Conservation (phyloP, 2,888 invertebrate species). For the Dinocampus coccinellae region DNA sequence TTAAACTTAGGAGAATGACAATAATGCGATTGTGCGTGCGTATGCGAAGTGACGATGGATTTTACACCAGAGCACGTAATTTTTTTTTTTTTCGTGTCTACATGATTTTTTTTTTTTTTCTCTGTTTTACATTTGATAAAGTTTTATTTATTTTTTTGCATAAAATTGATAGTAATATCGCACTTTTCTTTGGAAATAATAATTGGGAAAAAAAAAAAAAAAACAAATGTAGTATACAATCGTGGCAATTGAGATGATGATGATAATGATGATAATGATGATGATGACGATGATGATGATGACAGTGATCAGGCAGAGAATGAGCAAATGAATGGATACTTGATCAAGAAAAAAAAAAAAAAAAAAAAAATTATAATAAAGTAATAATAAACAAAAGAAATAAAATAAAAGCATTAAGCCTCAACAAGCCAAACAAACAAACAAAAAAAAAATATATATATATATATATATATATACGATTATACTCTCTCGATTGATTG, state of each 20-base stretch:
- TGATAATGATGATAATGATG: no score
- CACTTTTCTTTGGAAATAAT: conserved; percentile 37
- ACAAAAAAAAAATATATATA: no score
- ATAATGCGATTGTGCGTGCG: conserved; percentile 42
- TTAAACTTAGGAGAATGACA: conserved; percentile 43
- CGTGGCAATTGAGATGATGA: not conserved
- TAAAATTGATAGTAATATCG: conserved; percentile 19
- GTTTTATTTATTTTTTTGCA: no score
- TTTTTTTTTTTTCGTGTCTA: not conserved
- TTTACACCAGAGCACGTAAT: conserved; percentile 33
- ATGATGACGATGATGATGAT: no score
- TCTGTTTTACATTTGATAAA: conserved; percentile 5
- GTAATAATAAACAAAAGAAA: conserved; percentile 37
- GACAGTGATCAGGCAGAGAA: not conserved
- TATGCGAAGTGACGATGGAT: conserved; percentile 32
- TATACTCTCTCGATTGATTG: conserved; percentile 35
- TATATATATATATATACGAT: conserved; percentile 54
- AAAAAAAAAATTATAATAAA: not conserved
- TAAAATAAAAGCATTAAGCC: conserved; percentile 60
- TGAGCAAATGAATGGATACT: no score
- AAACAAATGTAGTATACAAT: conserved; percentile 28
- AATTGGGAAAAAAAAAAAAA: conserved; percentile 37
- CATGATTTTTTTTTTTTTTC: conserved; percentile 1
- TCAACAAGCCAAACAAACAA: conserved; percentile 61
- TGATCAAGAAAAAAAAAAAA: not conserved